Evolutionary conservation across 2,113 vertebrate genomes (phyloP), one percentile per base, ranked within the genome.

Genomic region (Carassius carassius): DNA sequence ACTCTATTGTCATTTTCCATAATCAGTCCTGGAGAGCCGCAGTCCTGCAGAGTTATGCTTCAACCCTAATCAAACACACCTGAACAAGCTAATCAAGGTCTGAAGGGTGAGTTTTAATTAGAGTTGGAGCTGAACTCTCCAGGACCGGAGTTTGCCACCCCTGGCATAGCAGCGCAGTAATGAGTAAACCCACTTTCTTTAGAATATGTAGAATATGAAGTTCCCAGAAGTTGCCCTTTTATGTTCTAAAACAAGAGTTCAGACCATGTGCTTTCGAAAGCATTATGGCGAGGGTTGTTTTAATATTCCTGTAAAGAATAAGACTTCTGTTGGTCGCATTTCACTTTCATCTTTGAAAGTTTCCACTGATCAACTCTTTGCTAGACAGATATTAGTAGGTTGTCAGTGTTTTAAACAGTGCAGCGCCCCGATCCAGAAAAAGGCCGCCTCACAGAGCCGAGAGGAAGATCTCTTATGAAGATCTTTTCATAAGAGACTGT

Each of bases 1-100:
- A 90, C 87, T 75, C 89, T 89, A 93, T 94, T 94, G 93, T 91
- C 88, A 86, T 89, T 78, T 82, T 90, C 84, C 81, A 91, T 2
- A 29, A 29, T 29, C 29, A 29, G 29, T 29, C 29, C 29, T 29
- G 29, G 29, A 29, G 29, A 29, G 29, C 29, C 29, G 29, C 29
- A 29, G 29, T 29, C 29, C 29, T 29, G 29, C 29, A 29, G 29
- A 29, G 29, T 29, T 29, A 29, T 29, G 29, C 29, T 29, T 29
- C 29, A 29, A 29, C 29, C 29, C 29, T 29, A 29, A 29, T 29
- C 29, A 29, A 29, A 29, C 29, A 29, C 29, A 29, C 29, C 29
- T 29, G 29, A 29, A 29, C 29, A 29, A 29, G 29, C 29, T 29
- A 29, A 29, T 29, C 29, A 29, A 29, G 29, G 29, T 29, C 29